A percentile compares a stretch with the other conserved stretches of the same genome.
Evolutionary conservation across 2,113 vertebrate genomes (phyloP).

Genomic region (Oncorhynchus clarkii): DNA sequence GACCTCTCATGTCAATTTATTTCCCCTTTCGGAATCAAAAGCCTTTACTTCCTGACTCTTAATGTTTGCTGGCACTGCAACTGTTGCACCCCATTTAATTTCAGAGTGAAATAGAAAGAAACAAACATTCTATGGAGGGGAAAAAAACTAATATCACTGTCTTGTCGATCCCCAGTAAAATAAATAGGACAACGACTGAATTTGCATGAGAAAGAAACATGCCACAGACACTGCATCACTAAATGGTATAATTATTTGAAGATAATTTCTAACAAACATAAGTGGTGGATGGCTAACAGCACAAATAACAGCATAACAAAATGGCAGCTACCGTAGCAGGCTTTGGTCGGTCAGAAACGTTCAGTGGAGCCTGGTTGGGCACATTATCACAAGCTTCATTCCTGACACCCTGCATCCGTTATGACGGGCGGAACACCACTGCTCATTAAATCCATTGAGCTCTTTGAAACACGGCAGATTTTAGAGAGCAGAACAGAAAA

Average conservation of each 20-base stretch:
- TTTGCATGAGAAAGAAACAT: slow-evolving; percentile 42
- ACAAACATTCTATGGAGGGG: slow-evolving; percentile 5
- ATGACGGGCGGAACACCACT: slow-evolving; percentile 48
- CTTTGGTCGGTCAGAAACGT: slow-evolving; percentile 52
- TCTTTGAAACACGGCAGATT: slow-evolving; percentile 63
- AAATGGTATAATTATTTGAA: too few relatives aligned
- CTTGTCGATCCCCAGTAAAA: neutral
- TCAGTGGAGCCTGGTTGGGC: slow-evolving; percentile 49
- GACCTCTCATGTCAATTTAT: slow-evolving; percentile 68
- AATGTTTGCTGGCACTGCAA: slow-evolving; percentile 34
- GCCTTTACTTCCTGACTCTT: slow-evolving; percentile 33
- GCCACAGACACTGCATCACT: neutral
- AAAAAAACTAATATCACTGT: neutral
- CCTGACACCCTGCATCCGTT: slow-evolving; percentile 56
- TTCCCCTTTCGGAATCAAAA: slow-evolving; percentile 41
- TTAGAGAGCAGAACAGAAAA: slow-evolving; percentile 22
- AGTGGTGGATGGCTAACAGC: slow-evolving; percentile 3
- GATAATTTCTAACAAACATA: slow-evolving; percentile 32
- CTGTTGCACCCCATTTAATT: slow-evolving; percentile 6
- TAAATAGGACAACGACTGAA: neutral
- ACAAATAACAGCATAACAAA: slow-evolving; percentile 32
- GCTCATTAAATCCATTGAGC: slow-evolving; percentile 69
- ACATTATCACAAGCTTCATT: slow-evolving; percentile 64
- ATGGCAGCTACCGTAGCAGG: slow-evolving; percentile 10
- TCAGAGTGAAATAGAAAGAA: neutral